A percentile compares a stretch with the other conserved stretches of the same genome.
Evolutionary conservation across 2,113 vertebrate genomes (phyloP).

Genomic region (Nannobrachium achirus): DNA sequence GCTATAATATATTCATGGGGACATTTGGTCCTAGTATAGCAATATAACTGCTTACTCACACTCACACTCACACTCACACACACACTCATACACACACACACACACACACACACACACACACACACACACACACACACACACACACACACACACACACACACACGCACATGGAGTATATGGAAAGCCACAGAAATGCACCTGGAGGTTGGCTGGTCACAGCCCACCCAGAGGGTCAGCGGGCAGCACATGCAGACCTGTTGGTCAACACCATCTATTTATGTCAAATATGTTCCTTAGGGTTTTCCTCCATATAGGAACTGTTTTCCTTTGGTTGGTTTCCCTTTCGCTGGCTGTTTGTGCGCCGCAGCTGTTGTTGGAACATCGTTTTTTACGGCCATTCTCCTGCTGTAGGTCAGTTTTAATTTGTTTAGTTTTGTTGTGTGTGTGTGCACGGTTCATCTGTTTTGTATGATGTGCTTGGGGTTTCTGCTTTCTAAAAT

Average conservation of each 20-base stretch:
- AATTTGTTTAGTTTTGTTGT: too few relatives aligned
- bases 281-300: slow-evolving; percentile 52
- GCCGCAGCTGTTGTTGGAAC: too few relatives aligned
- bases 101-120: slow-evolving; percentile 27
- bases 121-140: slow-evolving; percentile 33
- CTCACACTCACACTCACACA: slow-evolving; percentile 2
- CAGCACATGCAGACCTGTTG: slow-evolving; percentile 67
- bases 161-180: slow-evolving; percentile 20
- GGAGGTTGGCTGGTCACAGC: slow-evolving; percentile 63
- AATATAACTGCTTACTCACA: neutral
- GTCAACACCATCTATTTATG: slow-evolving; percentile 71
- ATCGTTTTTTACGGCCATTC: too few relatives aligned
- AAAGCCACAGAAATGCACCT: slow-evolving; percentile 67
- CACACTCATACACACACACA: slow-evolving; percentile 14
- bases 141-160: slow-evolving; percentile 27
- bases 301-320: slow-evolving; percentile 19
- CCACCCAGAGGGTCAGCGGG: slow-evolving; percentile 40
- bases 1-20: too few relatives aligned
- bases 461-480: too few relatives aligned
- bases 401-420: too few relatives aligned
- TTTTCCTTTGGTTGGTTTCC: slow-evolving; percentile 40
- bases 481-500: too few relatives aligned
- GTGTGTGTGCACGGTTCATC: too few relatives aligned
- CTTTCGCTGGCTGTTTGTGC: neutral
- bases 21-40: too few relatives aligned